Evolutionary conservation across 2,888 invertebrate species (phyloP).

Genomic region (Ferdinandea cuprea): DNA sequence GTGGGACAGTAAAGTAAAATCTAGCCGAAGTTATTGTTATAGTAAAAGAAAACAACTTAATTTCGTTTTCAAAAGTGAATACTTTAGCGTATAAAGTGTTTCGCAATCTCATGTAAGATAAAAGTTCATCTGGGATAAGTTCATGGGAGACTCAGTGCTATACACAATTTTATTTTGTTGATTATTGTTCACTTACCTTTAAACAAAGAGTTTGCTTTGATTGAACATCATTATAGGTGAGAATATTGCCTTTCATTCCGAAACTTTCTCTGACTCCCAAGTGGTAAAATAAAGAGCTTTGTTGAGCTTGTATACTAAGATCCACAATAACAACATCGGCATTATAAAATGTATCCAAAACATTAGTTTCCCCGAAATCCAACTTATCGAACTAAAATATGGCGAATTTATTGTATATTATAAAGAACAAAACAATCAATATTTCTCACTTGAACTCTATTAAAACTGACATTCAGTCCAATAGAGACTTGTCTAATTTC

Average conservation of each 20-base stretch:
- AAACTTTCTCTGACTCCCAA: slow-evolving; percentile 98
- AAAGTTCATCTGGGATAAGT: too few species aligned
- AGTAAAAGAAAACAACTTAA: too few species aligned
- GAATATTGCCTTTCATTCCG: slow-evolving; percentile 97
- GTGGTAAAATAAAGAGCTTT: slow-evolving; percentile 97
- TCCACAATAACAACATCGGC: slow-evolving; percentile 99
- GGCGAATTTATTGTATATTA: too few species aligned
- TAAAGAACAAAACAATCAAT: too few species aligned
- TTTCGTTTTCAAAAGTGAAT: too few species aligned
- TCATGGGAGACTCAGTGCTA: too few species aligned
- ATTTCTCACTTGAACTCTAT: slow-evolving; percentile 90
- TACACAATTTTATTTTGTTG: neutral
- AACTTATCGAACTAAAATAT: slow-evolving; percentile 94
- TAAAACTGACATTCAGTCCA: slow-evolving; percentile 90
- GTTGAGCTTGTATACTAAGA: slow-evolving; percentile 94
- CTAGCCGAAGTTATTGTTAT: too few species aligned
- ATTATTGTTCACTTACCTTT: slow-evolving; percentile 86
- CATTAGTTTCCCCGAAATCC: slow-evolving; percentile 98
- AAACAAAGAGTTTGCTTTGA: slow-evolving; percentile 93
- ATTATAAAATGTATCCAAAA: slow-evolving; percentile 97
- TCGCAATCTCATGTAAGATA: too few species aligned
- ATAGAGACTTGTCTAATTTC: slow-evolving; percentile 92
- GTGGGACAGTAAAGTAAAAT: too few species aligned
- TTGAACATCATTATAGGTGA: slow-evolving; percentile 94
- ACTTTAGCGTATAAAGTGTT: too few species aligned